phyloP scores from a whole-genome alignment of 2,797 vertebrate genomes.

The Cheirogaleus major region DNA sequence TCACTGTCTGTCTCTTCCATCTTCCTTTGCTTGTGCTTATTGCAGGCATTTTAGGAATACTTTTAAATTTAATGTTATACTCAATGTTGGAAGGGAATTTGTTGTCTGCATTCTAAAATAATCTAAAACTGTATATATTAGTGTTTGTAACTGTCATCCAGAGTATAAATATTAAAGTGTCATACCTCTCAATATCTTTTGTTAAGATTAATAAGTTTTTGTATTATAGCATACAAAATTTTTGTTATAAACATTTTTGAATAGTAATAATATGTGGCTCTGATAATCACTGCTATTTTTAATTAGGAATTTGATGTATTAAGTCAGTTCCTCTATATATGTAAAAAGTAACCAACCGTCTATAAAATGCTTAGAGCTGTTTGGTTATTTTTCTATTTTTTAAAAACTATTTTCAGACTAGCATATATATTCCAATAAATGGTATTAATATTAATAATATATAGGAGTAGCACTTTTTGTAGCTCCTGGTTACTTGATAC shows the following conservation, averaged over 20 bases:
- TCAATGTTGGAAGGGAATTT: neutral
- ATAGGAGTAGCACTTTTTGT: too few species aligned
- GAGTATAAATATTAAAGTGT: neutral
- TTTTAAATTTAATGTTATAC: neutral
- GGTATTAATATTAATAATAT: neutral
- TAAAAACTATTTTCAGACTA: neutral
- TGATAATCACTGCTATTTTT: neutral
- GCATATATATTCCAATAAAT: neutral
- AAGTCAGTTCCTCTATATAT: neutral
- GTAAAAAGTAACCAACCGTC: neutral
- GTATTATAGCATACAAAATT: neutral
- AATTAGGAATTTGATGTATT: neutral
- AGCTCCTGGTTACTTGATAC: neutral
- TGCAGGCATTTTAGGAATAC: neutral
- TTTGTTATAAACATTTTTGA: neutral
- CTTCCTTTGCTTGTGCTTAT: neutral
- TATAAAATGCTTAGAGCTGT: neutral
- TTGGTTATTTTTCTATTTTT: neutral
- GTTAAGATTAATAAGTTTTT: neutral
- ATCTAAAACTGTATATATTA: neutral
- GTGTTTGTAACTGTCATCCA: neutral
- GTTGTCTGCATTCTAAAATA: neutral
- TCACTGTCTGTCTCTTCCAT: neutral
- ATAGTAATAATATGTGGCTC: neutral
- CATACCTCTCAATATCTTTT: neutral